Evolutionary conservation across 1,140 invertebrate species (phyloP).

Genomic region (Conus betulinus): DNA sequence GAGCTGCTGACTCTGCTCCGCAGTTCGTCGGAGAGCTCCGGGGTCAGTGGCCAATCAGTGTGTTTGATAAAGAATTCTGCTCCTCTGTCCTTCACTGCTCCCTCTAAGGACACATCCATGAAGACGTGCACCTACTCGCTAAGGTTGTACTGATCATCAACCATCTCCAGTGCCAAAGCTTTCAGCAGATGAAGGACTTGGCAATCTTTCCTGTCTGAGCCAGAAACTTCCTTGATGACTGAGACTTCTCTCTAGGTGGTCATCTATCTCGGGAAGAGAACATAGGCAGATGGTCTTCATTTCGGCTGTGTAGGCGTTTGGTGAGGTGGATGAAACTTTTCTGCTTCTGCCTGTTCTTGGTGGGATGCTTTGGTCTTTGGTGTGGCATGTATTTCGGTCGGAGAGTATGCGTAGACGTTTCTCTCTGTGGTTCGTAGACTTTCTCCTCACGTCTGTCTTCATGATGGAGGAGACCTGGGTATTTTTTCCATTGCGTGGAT

Average conservation of each 20-base stretch:
- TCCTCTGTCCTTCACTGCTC: background rate
- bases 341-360: background rate
- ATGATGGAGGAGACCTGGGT: background rate
- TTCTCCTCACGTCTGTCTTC: background rate
- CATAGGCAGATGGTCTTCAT: background rate
- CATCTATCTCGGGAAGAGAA: background rate
- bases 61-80: background rate
- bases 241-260: background rate
- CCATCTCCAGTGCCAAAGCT: no score
- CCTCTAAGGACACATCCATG: background rate
- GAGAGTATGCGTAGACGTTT: no score
- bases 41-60: no score
- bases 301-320: background rate
- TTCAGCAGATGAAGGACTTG: background rate
- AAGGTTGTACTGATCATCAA: no score
- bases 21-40: background rate
- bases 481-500: conserved; percentile 19
- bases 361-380: no score
- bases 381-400: no score
- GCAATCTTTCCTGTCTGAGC: background rate
- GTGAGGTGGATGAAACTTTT: background rate
- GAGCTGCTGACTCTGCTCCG: background rate
- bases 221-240: background rate
- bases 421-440: background rate
- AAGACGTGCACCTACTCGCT: background rate